Conservation (phyloP, 2,888 invertebrate species). For the Limenitis camilla region DNA sequence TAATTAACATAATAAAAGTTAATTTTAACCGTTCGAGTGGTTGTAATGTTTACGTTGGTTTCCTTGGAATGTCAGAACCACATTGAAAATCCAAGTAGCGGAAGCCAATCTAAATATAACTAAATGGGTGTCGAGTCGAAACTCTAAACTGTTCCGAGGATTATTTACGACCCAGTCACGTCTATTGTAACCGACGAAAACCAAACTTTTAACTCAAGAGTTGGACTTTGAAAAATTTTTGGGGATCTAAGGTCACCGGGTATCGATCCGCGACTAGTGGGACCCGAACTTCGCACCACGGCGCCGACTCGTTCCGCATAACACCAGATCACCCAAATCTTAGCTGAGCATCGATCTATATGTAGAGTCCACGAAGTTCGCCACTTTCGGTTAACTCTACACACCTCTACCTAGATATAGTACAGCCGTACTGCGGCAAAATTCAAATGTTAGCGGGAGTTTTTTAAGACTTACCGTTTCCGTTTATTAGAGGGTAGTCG, state of each 20-base stretch:
- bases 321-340: constrained; percentile 4
- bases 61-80: constrained; percentile 26
- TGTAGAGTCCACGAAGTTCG: background rate
- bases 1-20: background rate
- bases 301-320: constrained; percentile 24
- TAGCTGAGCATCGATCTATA: constrained; percentile 5
- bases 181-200: constrained; percentile 14
- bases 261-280: constrained; percentile 65
- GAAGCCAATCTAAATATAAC: constrained; percentile 31
- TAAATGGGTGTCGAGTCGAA: constrained; percentile 28
- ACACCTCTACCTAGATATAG: background rate
- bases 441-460: constrained; percentile 18
- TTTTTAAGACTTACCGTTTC: constrained; percentile 75
- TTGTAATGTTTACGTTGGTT: constrained; percentile 19
- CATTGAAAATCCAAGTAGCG: constrained; percentile 28
- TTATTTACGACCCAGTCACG: constrained; percentile 27
- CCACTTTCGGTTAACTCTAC: background rate
- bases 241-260: constrained; percentile 53
- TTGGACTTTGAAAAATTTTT: constrained; percentile 14
- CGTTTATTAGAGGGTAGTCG: constrained; percentile 85
- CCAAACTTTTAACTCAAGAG: background rate
- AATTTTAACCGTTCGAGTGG: background rate
- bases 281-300: constrained; percentile 34
- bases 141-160: constrained; percentile 30
- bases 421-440: constrained; percentile 52